These are phyloP conservation scores for Gisinianus flammeolus DNA, from an alignment of 2,888 invertebrate genomes.

Conservation along the genomic window DNA sequence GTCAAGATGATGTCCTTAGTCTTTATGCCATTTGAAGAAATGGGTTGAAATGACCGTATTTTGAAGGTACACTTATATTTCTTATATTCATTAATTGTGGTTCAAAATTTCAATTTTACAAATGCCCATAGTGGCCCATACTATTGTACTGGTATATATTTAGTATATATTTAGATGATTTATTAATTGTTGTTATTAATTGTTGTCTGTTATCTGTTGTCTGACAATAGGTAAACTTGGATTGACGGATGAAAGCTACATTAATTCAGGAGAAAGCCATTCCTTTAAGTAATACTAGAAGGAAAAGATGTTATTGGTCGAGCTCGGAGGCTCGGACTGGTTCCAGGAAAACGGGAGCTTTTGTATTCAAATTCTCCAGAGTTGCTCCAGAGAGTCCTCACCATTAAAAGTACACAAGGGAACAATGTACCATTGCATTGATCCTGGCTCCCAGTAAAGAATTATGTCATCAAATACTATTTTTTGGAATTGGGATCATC, in stretches of 20 bases:
- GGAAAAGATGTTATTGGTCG: conserved; percentile 96
- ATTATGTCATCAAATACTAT: conserved; percentile 79
- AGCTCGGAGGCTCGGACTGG: conserved; percentile 95
- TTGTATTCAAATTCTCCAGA: conserved; percentile 88
- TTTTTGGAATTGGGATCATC: conserved; percentile 77
- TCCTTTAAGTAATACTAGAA: conserved; percentile 86
- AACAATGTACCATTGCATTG: conserved; percentile 76
- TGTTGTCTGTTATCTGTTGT: conserved; percentile 48
- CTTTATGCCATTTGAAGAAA: conserved; percentile 87
- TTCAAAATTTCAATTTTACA: no score
- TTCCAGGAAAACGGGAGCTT: conserved; percentile 99
- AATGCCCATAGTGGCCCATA: no score
- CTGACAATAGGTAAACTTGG: conserved; percentile 87
- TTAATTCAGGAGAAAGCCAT: conserved; percentile 96
- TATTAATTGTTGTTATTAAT: no score
- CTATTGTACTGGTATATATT: no score
- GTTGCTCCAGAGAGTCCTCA: conserved; percentile 86
- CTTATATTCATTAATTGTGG: no score
- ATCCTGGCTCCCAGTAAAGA: conserved; percentile 93
- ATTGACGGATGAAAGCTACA: conserved; percentile 92
- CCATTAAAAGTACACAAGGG: conserved; percentile 72
- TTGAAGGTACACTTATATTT: conserved; percentile 86
- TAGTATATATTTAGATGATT: no score
- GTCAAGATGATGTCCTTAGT: no score
- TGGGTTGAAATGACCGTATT: conserved; percentile 91